Evolutionary conservation across 37 sponge, comb jelly and placozoan species (phyloP).

Genomic region (Bolinopsis microptera): DNA sequence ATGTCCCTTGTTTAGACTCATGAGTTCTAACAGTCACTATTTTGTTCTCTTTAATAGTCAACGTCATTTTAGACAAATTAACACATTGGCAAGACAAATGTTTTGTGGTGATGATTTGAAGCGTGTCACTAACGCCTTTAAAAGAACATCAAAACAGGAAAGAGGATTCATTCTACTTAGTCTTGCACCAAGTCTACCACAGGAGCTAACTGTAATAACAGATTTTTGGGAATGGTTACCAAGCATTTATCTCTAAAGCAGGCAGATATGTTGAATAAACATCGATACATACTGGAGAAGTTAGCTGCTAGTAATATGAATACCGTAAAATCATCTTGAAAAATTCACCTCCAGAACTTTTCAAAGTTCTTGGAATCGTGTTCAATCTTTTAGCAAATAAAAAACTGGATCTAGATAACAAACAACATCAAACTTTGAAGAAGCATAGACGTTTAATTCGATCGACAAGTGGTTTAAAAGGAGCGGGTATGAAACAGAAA

Average conservation of each 20-base stretch:
- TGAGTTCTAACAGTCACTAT: slow-evolving; percentile 8
- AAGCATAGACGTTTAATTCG: background rate
- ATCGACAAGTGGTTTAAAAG: background rate
- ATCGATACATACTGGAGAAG: background rate
- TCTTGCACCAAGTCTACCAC: background rate
- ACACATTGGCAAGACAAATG: slow-evolving; percentile 16
- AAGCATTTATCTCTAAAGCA: slow-evolving; percentile 50
- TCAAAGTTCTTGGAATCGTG: background rate
- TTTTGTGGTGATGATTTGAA: slow-evolving; percentile 1
- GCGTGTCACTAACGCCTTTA: background rate
- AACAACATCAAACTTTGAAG: background rate
- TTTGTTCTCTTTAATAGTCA: slow-evolving; percentile 7
- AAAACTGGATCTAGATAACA: background rate
- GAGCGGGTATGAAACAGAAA: background rate
- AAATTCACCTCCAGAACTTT: background rate
- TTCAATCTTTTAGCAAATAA: slow-evolving; percentile 12
- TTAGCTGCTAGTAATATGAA: background rate
- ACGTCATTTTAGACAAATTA: slow-evolving; percentile 20
- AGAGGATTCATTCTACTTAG: slow-evolving; percentile 34
- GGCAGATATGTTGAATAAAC: background rate
- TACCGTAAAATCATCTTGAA: no score
- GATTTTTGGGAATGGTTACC: slow-evolving; percentile 26
- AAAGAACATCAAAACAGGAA: background rate
- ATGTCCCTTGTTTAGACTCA: background rate
- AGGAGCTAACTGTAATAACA: slow-evolving; percentile 27